Base-by-base conservation (phyloP, 1,140 invertebrate species). In the Onthophagus taurus region DNA sequence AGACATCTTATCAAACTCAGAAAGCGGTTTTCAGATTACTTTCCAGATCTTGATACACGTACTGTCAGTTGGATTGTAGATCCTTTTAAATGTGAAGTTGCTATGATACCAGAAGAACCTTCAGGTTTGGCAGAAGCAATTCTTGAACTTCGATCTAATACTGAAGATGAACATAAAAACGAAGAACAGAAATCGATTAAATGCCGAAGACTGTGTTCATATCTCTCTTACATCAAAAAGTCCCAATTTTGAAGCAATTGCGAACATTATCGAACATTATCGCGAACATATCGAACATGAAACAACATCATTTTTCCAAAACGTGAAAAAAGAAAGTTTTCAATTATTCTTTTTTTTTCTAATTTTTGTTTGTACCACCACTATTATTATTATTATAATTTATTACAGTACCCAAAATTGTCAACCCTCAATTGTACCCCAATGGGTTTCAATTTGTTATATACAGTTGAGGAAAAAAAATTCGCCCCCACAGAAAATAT, bases 91-190 rank as follows among this genome's bases (percentile, higher is more conserved):
- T 44, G 43, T 45, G 42, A 49, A 49, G 45, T 45, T 45, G 42
- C 42, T 34, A 34, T 34, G n/a, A 34, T 43, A 43, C 29, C 42
- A 43, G 42, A 43, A 33, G 26, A 43, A 34, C 42, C 42, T 43
- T 34, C 29, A 43, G 18, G 4, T 14, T 43, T 43, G 31, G 42
- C 42, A 43, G 18, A 43, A 34, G 42, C 48, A 51, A 31, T 30
- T 48, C 31, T 21, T 37, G 44, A 41, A 46, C 44, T 39, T 39
- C 34, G 44, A 11, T 45, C 39, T 41, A 34, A 14, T 9, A 34
- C 9, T 45, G 36, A 8, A 49, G 45, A 23, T 34, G 24, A 66
- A 6, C 46, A 56, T 6, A 57, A 53, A 46, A 50, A 49, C 20
- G 9, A 64, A 8, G 21, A 44, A 34, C n/a, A 34, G 31, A 44